Evolutionary conservation across 1,140 invertebrate genomes (phyloP), one percentile per base, ranked within the genome.

Genomic region (Drosophila novamexicana): DNA sequence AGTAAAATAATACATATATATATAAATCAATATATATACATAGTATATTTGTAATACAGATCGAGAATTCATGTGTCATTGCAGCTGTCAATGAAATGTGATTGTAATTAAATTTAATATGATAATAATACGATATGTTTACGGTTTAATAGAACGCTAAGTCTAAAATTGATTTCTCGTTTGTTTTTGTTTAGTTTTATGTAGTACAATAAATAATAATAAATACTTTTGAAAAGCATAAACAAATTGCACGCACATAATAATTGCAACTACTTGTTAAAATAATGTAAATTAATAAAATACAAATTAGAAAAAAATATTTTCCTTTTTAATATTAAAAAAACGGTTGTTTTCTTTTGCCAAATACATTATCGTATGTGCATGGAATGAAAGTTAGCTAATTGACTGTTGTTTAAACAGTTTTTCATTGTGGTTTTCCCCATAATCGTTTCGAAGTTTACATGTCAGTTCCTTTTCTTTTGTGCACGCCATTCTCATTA

Each of bases 211-310:
- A 84, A 84, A 79, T 84, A 84, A 73, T 83, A 80, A 90, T 89
- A 75, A 84, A 89, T 89, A 89, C 84, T 89, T 89, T 89, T 89
- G 53, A 78, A 89, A 89, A 89, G 84, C 84, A 89, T 85, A 84
- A 89, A 89, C 72, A 89, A 77, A 89, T 89, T 89, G 84, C 84
- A 89, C 84, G 49, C 80, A 84, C 47, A 50, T 89, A 86, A 86
- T 79, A 86, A 75, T 86, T 86, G 82, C 79, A 85, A 77, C 67
- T 79, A 79, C 61, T 73, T 78, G 62, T 29, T 5, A 29, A 29
- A 78, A 75, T 81, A 81, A 74, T 66, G 66, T 69, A 66, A 75
- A 74, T 64, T 58, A 57, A 54, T 58, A 57, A 54, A 82, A 64
- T 77, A 57, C 45, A 39, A 57, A 47, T 64, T 75, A 68, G 40